phyloP scores from a whole-genome alignment of 2,888 invertebrate genomes.

The Drosophila dives region DNA sequence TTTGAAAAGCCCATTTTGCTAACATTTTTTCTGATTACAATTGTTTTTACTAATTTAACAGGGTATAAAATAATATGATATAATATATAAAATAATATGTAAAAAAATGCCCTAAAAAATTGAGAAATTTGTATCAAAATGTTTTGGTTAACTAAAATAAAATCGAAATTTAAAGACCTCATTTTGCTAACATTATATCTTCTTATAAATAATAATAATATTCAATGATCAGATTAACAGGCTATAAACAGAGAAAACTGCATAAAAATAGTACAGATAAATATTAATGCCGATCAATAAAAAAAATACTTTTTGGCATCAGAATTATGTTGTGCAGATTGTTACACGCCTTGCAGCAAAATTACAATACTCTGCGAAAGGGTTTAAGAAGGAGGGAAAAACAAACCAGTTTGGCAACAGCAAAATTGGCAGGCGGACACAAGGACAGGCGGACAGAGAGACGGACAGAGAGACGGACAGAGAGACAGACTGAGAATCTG shows the following conservation, averaged over 20 bases:
- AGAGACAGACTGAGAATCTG: background rate
- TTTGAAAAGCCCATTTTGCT: too few relatives aligned
- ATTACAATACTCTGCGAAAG: background rate
- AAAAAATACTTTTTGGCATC: background rate
- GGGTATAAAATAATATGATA: too few relatives aligned
- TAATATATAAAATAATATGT: too few relatives aligned
- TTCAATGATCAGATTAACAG: too few relatives aligned
- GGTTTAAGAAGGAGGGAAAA: slow-evolving; percentile 4
- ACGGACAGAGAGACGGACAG: slow-evolving; percentile 1
- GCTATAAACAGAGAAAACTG: too few relatives aligned
- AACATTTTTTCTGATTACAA: too few relatives aligned
- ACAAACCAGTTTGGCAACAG: slow-evolving; percentile 65
- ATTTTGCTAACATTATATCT: too few relatives aligned
- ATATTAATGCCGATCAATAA: background rate
- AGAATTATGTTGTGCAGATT: background rate
- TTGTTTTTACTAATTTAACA: too few relatives aligned
- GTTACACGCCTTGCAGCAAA: background rate
- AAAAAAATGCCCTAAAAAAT: too few relatives aligned
- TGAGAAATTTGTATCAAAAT: background rate
- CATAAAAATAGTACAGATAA: background rate
- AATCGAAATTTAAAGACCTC: too few relatives aligned
- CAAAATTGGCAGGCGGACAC: slow-evolving; percentile 55
- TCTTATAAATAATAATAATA: too few relatives aligned
- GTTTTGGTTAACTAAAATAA: too few relatives aligned
- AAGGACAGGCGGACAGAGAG: slow-evolving; percentile 13